phyloP scores from a whole-genome alignment of 2,888 invertebrate genomes.

The Orthosia gothica region DNA sequence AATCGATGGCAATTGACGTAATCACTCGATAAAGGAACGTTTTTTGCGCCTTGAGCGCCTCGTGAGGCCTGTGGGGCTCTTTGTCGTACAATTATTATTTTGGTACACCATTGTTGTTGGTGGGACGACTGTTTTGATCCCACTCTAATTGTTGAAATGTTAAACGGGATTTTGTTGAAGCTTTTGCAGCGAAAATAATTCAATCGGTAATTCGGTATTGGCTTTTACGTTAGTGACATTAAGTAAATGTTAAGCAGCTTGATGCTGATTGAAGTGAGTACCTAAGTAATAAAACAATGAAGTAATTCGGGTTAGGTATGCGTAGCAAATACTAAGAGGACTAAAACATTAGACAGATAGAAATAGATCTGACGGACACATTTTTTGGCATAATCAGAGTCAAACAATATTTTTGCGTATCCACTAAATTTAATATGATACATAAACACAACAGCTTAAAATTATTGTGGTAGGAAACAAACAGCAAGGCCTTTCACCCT shows the following conservation, averaged over 20 bases:
- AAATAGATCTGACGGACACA: too few relatives aligned
- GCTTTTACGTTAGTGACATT: background rate
- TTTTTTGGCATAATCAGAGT: too few relatives aligned
- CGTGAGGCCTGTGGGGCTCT: background rate
- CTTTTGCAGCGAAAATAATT: conserved; percentile 3
- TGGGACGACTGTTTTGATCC: conserved; percentile 65
- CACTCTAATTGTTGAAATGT: conserved; percentile 67
- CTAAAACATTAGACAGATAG: too few relatives aligned
- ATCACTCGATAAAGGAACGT: conserved; percentile 71
- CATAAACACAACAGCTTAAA: background rate
- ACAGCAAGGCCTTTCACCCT: background rate
- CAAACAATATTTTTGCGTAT: too few relatives aligned
- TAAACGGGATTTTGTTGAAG: conserved; percentile 32
- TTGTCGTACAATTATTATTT: conserved; percentile 59
- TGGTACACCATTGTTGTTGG: conserved; percentile 51
- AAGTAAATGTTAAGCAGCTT: background rate
- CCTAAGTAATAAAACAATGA: background rate
- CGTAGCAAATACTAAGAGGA: too few relatives aligned
- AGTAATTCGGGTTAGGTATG: too few relatives aligned
- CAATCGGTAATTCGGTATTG: background rate
- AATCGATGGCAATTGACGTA: conserved; percentile 86
- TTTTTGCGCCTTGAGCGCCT: conserved; percentile 65
- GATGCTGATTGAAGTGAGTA: background rate
- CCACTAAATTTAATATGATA: background rate
- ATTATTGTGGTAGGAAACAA: background rate